Evolutionary conservation across 1,140 invertebrate species (phyloP), one percentile per base, ranked within the genome.

Genomic region (Drosophila bipectinata): DNA sequence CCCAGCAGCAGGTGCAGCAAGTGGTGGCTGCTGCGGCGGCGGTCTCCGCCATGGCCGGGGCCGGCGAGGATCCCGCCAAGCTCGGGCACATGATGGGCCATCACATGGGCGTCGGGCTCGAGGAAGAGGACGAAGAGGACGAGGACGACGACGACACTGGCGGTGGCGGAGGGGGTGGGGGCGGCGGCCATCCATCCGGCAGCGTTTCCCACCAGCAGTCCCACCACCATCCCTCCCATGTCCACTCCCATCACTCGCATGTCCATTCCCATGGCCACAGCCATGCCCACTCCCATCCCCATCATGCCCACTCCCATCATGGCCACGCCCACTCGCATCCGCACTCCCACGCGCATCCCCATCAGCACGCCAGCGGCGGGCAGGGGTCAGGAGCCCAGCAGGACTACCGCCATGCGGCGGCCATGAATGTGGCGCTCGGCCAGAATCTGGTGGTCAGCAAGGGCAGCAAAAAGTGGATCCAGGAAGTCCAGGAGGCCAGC

Each of bases 401-500:
- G 28, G 54, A 73, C n/a, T 91, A 91, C 58, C 85, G 90, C 3
- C 90, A 90, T 51, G 72, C 77, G 14, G 75, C 78, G 1, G 78
- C 72, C 28, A 91, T 91, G 84, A 91, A 89, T 30, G 83, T 62
- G 0, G 73, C 84, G 1, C 51, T 90, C 6, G 91, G 91, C 21
- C 85, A 92, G 47, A 92, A 92, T 68, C 71, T 92, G 60, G 91
- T 92, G 47, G 90, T 91, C 47, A 92, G 90, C 64, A 92, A 92
- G 63, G 91, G 91, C 14, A 92, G 91, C 71, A 92, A 91, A 45
- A 92, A 92, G 32, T 92, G 91, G 91, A 92, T 92, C 14, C 49
- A 90, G 3, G 71, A 72, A 41, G 72, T 83, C n/a, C 41, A 44
- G 48, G 69, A 75, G 14, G 24, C 60, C 37, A 73, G 66, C 24